Evolutionary conservation across 2,113 vertebrate genomes (phyloP).

Genomic region (Phalacrocorax carbo): DNA sequence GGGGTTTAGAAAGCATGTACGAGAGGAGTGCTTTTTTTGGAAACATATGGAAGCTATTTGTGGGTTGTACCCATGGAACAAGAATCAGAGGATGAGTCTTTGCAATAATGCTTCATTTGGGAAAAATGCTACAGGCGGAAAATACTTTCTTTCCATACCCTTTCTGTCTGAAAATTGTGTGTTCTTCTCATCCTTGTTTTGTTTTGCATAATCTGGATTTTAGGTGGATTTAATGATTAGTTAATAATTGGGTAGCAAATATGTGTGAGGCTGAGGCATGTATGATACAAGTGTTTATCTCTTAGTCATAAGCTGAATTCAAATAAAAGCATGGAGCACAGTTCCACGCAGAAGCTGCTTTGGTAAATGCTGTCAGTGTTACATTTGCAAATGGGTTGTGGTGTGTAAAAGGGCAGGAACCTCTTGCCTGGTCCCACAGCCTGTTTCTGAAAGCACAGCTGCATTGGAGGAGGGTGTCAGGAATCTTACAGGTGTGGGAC

Average conservation of each 20-base stretch:
- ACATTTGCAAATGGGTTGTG: neutral
- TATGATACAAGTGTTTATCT: slow-evolving; percentile 2
- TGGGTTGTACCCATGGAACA: slow-evolving; percentile 4
- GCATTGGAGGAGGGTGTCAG: neutral
- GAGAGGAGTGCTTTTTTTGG: neutral
- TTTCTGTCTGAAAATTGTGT: neutral
- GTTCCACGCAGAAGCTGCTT: neutral
- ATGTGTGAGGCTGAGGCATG: neutral
- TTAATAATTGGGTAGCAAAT: slow-evolving; percentile 17
- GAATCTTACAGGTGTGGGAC: neutral
- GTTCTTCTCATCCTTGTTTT: neutral
- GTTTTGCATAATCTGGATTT: slow-evolving; percentile 26
- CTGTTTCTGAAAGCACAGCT: neutral
- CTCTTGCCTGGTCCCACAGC: neutral
- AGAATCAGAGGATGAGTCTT: neutral
- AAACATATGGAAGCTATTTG: slow-evolving; percentile 24
- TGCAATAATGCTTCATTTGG: neutral
- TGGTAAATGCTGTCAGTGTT: neutral
- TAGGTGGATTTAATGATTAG: slow-evolving; percentile 29
- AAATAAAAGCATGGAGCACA: neutral
- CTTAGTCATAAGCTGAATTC: slow-evolving; percentile 17
- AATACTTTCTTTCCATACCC: neutral
- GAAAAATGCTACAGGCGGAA: neutral
- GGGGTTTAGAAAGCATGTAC: neutral
- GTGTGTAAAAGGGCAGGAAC: neutral